Evolutionary conservation across 2,888 invertebrate genomes (phyloP), one percentile per base, ranked within the genome.

Genomic region (Ditylenchus weischeri): DNA sequence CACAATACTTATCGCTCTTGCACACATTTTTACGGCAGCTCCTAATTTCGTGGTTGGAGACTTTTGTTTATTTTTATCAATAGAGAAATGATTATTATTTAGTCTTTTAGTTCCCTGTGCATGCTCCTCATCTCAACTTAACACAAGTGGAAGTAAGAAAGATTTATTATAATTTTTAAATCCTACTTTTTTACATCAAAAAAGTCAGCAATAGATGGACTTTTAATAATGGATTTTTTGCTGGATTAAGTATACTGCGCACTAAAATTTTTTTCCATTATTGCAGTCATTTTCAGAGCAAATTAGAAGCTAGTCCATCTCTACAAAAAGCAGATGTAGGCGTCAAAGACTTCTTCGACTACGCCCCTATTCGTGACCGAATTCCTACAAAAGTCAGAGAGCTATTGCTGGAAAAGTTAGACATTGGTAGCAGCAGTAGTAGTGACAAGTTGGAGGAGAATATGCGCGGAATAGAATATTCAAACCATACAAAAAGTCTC

Each of bases 1-100:
- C 48, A 78, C 80, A 18, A 67, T 83, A 10, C 65, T 83, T n/a
- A 78, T 83, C 61, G 78, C 81, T 0, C 62, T 75, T 18, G 77
- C 79, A 15, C 78, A 83, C 65, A 71, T 83, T 18, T 67, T 79
- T 57, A 78, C 79, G 23, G 78, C 80, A 4, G 71, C 78, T 11
- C 65, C 70, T 15, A 70, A 70, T 18, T 54, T 54, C 10, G 54
- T 54, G 54, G 54, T 54, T 54, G 50, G 50, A 18, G 2, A 4
- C 21, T 50, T 58, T 19, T 50, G 3, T 50, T 5, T 50, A 50
- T 50, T 19, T 19, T 50, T 2, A n/a, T n/a, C n/a, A 51, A 11
- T 29, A 29, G 13, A 23, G 1, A 29, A 21, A 18, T 21, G 21
- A 54, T 10, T 18, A 54, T 54, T 54, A 10, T 29, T 23, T 54